Percentiles rank a stretch among this genome's conserved stretches.
Conservation (phyloP, 2,113 vertebrate species). For the Solea solea region DNA sequence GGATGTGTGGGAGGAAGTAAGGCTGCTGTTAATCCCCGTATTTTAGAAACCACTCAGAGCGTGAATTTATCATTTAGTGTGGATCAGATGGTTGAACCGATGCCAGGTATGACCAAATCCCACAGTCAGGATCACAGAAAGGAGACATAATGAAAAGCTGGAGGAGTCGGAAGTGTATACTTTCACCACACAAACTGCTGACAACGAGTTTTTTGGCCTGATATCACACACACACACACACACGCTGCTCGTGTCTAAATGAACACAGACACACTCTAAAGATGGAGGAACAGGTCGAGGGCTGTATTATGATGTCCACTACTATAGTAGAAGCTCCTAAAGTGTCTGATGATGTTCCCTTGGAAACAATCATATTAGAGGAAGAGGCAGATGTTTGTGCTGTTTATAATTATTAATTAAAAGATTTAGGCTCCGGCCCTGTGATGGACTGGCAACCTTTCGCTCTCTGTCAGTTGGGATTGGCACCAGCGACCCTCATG, state of each 20-base stretch:
- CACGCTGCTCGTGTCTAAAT: neutral
- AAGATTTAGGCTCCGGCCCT: too few species aligned
- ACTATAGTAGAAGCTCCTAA: too few species aligned
- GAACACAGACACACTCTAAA: neutral
- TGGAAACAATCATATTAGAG: too few species aligned
- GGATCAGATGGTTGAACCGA: conserved; percentile 25
- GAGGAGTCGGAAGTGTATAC: neutral
- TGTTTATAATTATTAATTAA: too few species aligned
- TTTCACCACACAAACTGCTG: conserved; percentile 22
- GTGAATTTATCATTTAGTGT: conserved; percentile 21
- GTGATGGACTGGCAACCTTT: too few species aligned
- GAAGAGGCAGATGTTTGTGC: too few species aligned
- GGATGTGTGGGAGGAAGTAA: neutral
- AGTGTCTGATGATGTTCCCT: too few species aligned
- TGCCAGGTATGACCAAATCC: conserved; percentile 37
- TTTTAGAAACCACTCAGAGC: conserved; percentile 10
- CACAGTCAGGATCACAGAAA: conserved; percentile 16
- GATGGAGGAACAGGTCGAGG: neutral
- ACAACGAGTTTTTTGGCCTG: neutral
- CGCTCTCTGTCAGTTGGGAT: too few species aligned
- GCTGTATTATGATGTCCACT: too few species aligned
- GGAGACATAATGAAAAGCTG: conserved; percentile 3
- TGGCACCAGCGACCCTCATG: too few species aligned
- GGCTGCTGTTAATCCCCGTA: conserved; percentile 25
- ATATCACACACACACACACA: neutral